Base-by-base conservation (phyloP, 2,888 invertebrate genomes). In the Eumerus sabulonum region DNA sequence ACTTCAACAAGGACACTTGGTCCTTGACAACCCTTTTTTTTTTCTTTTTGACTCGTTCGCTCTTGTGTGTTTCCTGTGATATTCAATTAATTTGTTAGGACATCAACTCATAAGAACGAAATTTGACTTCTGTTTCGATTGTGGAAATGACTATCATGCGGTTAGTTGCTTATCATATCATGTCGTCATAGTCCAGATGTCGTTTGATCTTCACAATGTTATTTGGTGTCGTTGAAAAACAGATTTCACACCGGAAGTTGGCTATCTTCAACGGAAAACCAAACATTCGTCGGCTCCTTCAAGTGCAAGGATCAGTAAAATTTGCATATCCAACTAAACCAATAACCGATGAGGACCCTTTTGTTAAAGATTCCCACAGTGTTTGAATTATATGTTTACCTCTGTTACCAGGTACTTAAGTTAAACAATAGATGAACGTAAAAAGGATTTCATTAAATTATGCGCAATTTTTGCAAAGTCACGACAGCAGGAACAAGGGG, bases 391-490 rank as follows among this genome's bases (percentile, higher is more conserved):
- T 79, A 74, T 79, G 74, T 79, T 73, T 74, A 70, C 73, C 53
- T 67, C 77, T 77, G 72, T 72, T 59, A 59, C 77, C 77, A 72
- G 73, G 77, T 73, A 79, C 79, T 79, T 79, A 79, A 70, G 73
- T 64, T 42, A 16, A 68, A 63, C 68, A 56, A 73, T 44, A 36
- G 53, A 68, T 11, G 36, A 27, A 54, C 11, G 27, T 38, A 36
- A n/a, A 47, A 14, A 47, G 53, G 45, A 45, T 57, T 47, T 17
- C 59, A 51, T 59, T 73, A 68, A 79, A 64, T 74, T 79, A 79
- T 79, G 73, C 79, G 73, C 13, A 54, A 64, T 56, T 70, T 73
- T 73, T 70, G 74, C 79, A 59, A 73, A 63, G 54, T 68, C 67
- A 53, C 27, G 27, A 51, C 13, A 59, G 9, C 53, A n/a, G 19